phyloP scores from a whole-genome alignment of 2,113 vertebrate genomes.

The Platysternon megacephalum region DNA sequence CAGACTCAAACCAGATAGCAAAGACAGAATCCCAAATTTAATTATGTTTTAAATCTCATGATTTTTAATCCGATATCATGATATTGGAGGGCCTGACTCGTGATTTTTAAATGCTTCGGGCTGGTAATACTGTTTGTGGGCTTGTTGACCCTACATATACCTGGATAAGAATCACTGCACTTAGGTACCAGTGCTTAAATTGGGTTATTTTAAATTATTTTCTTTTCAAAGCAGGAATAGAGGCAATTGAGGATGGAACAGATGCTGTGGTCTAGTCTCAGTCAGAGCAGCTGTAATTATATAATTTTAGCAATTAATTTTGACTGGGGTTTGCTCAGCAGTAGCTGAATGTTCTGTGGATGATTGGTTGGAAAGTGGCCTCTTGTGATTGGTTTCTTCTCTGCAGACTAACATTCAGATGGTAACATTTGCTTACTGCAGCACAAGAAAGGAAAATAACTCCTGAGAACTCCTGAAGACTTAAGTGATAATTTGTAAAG shows the following conservation, averaged over 20 bases:
- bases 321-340: conserved; percentile 26
- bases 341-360: not conserved
- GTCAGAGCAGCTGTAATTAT: conserved; percentile 61
- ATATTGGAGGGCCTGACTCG: not conserved
- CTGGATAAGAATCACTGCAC: not conserved
- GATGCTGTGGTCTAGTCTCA: conserved; percentile 50
- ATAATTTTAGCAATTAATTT: conserved; percentile 68
- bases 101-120: not conserved
- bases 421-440: conserved; percentile 16
- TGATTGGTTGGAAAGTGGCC: conserved; percentile 38
- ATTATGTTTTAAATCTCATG: not conserved
- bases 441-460: conserved; percentile 39
- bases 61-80: not conserved
- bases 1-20: not conserved
- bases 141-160: not conserved
- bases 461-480: conserved; percentile 29
- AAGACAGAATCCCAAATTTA: accelerated
- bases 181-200: not conserved
- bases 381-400: not conserved
- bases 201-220: not conserved
- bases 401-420: conserved; percentile 19
- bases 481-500: conserved; percentile 55
- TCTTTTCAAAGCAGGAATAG: not conserved
- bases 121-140: not conserved
- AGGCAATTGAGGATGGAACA: conserved; percentile 49